Evolutionary conservation across 2,113 vertebrate genomes (phyloP), one percentile per base, ranked within the genome.

Genomic region (Hydropotes inermis): DNA sequence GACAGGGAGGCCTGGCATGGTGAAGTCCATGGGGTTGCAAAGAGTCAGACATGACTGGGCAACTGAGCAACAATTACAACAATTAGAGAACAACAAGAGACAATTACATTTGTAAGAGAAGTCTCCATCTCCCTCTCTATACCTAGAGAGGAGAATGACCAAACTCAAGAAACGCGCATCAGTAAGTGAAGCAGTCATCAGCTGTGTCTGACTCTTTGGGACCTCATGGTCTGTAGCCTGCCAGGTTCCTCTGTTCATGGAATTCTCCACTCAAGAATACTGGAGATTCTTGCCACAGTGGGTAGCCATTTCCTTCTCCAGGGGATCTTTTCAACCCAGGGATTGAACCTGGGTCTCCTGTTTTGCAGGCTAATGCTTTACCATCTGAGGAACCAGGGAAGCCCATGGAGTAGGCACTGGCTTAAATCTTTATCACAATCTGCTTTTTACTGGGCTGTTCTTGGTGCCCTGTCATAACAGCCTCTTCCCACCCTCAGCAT

Each of bases 11-110:
- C n/a, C 64, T 70, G 4, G 64, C n/a, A 2, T 70, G n/a, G n/a
- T 70, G 64, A 67, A 36, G n/a, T 21, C n/a, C 9, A 0, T 70
- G n/a, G 64, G 64, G 4, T 70, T 0, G 0, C n/a, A 11, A 70
- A 36, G 9, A 70, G n/a, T 36, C 4, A 0, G n/a, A 36, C 64
- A 36, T 70, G n/a, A 70, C 17, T 70, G 64, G n/a, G 9, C n/a
- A 70, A 70, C n/a, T 70, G 9, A 70, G 21, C 7, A n/a, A 9
- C 64, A 70, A 0, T 70, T 36, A 21, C 58, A 58, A 28, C 8
- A 67, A 64, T 39, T 39, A 39, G 39, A 39, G 39, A 70, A 21
- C 58, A 58, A 28, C 8, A 67, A 64, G n/a, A 36, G 17, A 70
- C 17, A 70, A 70, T 82, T n/a, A 52, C 30, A 82, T 82, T 54